Conservation (phyloP, 1,140 invertebrate genomes). For the Magallana angulata region DNA sequence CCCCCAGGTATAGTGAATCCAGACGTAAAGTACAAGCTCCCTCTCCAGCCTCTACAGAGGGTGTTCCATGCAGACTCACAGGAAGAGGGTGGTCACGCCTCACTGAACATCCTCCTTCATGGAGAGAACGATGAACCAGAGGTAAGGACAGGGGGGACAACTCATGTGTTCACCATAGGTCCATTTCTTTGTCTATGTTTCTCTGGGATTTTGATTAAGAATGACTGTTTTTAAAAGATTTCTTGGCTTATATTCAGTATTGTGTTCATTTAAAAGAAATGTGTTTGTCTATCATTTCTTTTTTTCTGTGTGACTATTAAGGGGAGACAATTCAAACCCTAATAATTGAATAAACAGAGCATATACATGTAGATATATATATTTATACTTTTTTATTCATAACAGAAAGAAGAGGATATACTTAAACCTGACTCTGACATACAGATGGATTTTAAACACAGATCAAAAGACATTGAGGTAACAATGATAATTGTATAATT, state of each 20-base stretch:
- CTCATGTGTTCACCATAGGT: too few species aligned
- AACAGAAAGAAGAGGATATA: slow-evolving; percentile 8
- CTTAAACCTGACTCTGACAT: not conserved
- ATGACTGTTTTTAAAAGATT: too few species aligned
- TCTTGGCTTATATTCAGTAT: too few species aligned
- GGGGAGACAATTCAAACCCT: too few species aligned
- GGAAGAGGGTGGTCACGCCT: slow-evolving; percentile 59
- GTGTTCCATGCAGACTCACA: slow-evolving; percentile 54
- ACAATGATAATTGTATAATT: not conserved
- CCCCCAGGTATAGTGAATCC: slow-evolving; percentile 78
- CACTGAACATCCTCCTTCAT: slow-evolving; percentile 46
- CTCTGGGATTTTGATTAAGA: too few species aligned
- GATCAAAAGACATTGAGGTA: not conserved
- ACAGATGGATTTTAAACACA: not conserved
- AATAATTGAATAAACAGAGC: too few species aligned
- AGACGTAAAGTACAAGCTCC: slow-evolving; percentile 75
- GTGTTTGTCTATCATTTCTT: too few species aligned
- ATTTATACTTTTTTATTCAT: not conserved
- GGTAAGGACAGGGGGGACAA: not conserved
- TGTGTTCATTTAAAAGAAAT: too few species aligned
- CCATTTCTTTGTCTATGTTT: too few species aligned
- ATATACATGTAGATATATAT: not conserved
- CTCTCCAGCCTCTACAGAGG: slow-evolving; percentile 77
- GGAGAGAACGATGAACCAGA: slow-evolving; percentile 38
- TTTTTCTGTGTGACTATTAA: too few species aligned